A percentile compares a stretch with the other conserved stretches of the same genome.
phyloP scores from a whole-genome alignment of 1,140 invertebrate genomes.

The Orius laevigatus region DNA sequence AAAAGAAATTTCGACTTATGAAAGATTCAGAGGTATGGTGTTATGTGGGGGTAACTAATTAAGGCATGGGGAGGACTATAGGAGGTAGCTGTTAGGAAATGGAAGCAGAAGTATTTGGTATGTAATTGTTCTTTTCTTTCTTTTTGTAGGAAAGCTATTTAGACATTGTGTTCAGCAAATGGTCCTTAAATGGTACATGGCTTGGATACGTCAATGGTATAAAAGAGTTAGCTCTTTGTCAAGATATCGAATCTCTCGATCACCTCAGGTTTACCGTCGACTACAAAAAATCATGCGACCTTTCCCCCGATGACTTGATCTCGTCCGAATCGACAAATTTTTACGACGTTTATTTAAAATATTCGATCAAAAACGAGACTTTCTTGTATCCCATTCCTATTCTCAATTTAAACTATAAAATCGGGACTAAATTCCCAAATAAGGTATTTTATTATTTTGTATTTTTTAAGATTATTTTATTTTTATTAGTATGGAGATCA shows the following conservation, averaged over 20 bases:
- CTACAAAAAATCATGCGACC: constrained; percentile 32
- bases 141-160: constrained; percentile 29
- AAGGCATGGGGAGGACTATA: constrained; percentile 8
- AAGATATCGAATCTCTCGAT: constrained; percentile 29
- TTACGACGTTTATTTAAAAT: constrained; percentile 38
- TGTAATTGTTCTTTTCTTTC: constrained; percentile 8
- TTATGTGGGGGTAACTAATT: not conserved
- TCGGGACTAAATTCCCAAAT: constrained; percentile 19
- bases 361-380: constrained; percentile 28
- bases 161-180: constrained; percentile 28
- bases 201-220: constrained; percentile 25
- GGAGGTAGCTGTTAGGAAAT: not conserved
- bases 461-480: not conserved
- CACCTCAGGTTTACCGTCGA: constrained; percentile 39
- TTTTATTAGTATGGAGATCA: constrained; percentile 26
- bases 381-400: constrained; percentile 41
- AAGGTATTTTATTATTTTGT: constrained; percentile 19
- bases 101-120: not conserved
- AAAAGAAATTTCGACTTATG: constrained; percentile 33
- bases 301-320: constrained; percentile 35
- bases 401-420: constrained; percentile 28
- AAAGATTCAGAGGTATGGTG: constrained; percentile 25
- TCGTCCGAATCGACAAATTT: constrained; percentile 29
- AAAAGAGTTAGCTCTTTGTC: constrained; percentile 30
- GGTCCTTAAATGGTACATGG: constrained; percentile 17